A percentile compares a stretch with the other conserved stretches of the same genome.
These are phyloP conservation scores for Lonchura striata DNA, from an alignment of 2,113 vertebrate species.

Conservation along the genomic window DNA sequence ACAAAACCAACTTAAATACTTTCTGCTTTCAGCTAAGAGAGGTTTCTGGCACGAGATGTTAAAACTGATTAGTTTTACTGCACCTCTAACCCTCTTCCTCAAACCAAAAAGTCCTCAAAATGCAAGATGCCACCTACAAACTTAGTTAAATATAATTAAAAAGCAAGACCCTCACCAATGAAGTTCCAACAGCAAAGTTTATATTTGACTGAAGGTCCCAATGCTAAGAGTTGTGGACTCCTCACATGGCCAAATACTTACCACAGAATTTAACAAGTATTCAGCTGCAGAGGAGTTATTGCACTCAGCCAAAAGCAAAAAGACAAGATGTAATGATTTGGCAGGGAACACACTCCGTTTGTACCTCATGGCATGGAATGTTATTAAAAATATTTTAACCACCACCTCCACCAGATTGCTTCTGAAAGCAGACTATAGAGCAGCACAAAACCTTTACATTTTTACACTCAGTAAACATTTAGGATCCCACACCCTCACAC, in stretches of 20 bases:
- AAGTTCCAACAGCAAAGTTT: neutral
- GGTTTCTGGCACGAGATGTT: constrained; percentile 5
- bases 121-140: neutral
- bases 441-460: neutral
- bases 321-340: neutral
- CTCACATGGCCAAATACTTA: neutral
- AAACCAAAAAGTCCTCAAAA: constrained; percentile 3
- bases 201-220: neutral
- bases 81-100: constrained; percentile 46
- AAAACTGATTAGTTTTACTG: constrained; percentile 56
- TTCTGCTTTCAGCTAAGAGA: constrained; percentile 53
- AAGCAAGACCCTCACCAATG: neutral
- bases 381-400: neutral
- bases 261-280: neutral
- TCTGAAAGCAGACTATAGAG: neutral
- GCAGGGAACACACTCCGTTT: neutral
- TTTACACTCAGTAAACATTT: neutral
- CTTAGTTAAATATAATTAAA: neutral
- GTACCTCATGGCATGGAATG: neutral
- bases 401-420: neutral
- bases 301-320: neutral
- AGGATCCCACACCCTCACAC: neutral
- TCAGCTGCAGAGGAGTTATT: neutral
- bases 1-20: constrained; percentile 74
- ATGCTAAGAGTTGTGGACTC: neutral